A percentile compares a stretch with the other conserved stretches of the same genome.
Conservation (phyloP, 2,888 invertebrate genomes). For the Macaria liturata region DNA sequence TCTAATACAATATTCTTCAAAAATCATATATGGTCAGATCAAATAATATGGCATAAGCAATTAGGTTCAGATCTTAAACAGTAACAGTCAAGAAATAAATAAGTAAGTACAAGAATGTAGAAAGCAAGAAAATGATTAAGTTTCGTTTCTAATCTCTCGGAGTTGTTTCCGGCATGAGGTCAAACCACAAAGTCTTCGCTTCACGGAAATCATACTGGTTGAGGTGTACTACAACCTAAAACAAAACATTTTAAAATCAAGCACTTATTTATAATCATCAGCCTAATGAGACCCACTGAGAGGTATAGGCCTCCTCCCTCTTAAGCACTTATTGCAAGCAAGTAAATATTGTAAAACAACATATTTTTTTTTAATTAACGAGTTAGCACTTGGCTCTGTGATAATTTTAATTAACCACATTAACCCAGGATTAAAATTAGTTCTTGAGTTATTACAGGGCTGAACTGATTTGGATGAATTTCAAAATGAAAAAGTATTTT, state of each 20-base stretch:
- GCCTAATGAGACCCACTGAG: no score
- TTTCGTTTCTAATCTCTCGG: constrained; percentile 56
- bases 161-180: constrained; percentile 83
- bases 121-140: constrained; percentile 25
- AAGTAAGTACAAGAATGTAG: constrained; percentile 44
- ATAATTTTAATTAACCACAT: no score
- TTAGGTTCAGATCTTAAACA: constrained; percentile 32
- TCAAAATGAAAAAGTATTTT: no score
- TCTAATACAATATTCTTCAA: neutral
- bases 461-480: no score
- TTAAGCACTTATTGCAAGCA: no score
- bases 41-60: constrained; percentile 33
- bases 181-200: constrained; percentile 89
- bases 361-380: no score
- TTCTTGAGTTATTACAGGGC: no score
- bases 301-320: no score
- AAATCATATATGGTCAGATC: constrained; percentile 35
- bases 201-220: constrained; percentile 86
- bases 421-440: no score
- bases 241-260: constrained; percentile 31
- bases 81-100: constrained; percentile 31
- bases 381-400: no score
- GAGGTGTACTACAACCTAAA: constrained; percentile 86
- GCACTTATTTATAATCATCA: neutral
- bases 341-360: no score